Conservation (phyloP, 2,888 invertebrate species). For the Drosophila putrida region DNA sequence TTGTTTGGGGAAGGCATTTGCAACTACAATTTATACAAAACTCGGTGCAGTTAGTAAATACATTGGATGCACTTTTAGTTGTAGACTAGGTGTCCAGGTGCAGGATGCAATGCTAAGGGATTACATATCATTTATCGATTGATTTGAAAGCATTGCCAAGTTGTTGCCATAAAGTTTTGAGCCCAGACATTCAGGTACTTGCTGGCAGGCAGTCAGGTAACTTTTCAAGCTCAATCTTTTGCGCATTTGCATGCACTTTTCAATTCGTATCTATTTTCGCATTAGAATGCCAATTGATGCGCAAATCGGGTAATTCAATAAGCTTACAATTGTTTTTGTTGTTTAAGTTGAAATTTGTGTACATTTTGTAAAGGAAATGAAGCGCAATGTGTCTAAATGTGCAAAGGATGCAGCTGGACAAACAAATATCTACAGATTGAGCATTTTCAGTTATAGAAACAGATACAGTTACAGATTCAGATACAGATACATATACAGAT, state of each 20-base stretch:
- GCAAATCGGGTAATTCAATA: conserved; percentile 74
- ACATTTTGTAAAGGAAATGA: conserved; percentile 52
- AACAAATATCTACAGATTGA: not conserved
- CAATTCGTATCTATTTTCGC: conserved; percentile 56
- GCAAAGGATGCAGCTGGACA: conserved; percentile 16
- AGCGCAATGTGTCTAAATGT: conserved; percentile 38
- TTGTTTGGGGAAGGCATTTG: conserved; percentile 29
- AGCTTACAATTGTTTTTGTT: conserved; percentile 44
- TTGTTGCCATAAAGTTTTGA: conserved; percentile 59
- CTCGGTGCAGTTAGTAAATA: conserved; percentile 36
- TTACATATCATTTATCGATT: conserved; percentile 78
- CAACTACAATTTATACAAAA: conserved; percentile 59
- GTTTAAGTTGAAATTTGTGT: conserved; percentile 31
- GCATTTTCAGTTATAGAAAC: not conserved
- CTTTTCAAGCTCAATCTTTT: conserved; percentile 61
- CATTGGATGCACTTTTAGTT: conserved; percentile 30
- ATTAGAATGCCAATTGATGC: conserved; percentile 69
- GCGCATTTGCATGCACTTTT: conserved; percentile 66
- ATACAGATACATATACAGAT: not conserved
- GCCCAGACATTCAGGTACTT: conserved; percentile 16
- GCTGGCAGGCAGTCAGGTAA: conserved; percentile 45
- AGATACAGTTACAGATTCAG: conserved; percentile 2
- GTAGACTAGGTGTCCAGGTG: not conserved
- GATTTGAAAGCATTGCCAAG: conserved; percentile 58
- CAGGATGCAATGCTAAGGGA: conserved; percentile 43